A percentile compares a stretch with the other conserved stretches of the same genome.
Evolutionary conservation across 1,140 invertebrate genomes (phyloP).

Genomic region (Zaprionus vittiger): DNA sequence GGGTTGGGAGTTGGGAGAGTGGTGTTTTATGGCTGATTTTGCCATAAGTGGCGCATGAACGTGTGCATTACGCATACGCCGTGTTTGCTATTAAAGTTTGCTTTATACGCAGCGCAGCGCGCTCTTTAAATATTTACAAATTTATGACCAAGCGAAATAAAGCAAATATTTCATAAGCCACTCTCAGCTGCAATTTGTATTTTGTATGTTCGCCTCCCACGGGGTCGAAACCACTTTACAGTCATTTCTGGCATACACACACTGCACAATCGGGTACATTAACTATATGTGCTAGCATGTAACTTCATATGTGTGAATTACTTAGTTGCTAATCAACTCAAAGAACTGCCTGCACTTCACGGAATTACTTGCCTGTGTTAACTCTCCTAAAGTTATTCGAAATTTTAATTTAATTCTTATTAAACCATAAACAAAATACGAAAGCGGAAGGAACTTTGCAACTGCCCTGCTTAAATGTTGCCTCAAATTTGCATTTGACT

Average conservation of each 20-base stretch:
- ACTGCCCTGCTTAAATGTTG: background rate
- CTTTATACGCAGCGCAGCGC: conserved; percentile 16
- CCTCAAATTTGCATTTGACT: conserved; percentile 54
- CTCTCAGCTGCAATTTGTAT: conserved; percentile 61
- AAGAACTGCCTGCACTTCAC: background rate
- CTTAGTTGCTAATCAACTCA: background rate
- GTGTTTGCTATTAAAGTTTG: conserved; percentile 52
- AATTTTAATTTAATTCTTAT: background rate
- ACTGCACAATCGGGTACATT: background rate
- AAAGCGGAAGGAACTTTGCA: conserved; percentile 1
- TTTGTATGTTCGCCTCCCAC: conserved; percentile 32
- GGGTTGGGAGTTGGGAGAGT: background rate
- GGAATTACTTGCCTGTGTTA: background rate
- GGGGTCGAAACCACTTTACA: conserved; percentile 8
- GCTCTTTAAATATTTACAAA: conserved; percentile 76
- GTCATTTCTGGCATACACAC: background rate
- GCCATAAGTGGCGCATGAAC: conserved; percentile 33
- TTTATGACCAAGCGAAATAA: conserved; percentile 63
- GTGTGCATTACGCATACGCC: conserved; percentile 61
- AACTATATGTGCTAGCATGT: background rate
- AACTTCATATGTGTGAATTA: background rate
- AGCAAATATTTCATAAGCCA: conserved; percentile 38
- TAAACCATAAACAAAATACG: background rate
- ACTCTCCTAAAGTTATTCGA: background rate
- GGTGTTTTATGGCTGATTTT: conserved; percentile 67